Percentiles rank a stretch among this genome's conserved stretches.
phyloP scores from a whole-genome alignment of 2,797 vertebrate species.

The Ceryle rudis region DNA sequence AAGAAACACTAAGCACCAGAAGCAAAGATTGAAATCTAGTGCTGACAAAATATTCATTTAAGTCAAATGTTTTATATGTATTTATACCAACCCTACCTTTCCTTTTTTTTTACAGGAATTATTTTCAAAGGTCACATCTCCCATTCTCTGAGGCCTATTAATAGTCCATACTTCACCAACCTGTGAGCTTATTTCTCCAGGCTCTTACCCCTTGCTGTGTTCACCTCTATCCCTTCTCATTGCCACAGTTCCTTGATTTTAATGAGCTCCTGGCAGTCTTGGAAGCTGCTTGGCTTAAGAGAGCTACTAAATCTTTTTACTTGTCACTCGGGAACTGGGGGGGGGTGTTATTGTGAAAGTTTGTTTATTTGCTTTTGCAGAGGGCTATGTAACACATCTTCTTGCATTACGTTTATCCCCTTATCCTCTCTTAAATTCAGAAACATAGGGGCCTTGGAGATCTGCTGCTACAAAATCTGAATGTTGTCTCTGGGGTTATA shows the following conservation, averaged over 20 bases:
- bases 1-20: neutral
- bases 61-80: neutral
- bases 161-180: neutral
- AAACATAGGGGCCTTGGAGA: neutral
- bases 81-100: neutral
- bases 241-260: conserved; percentile 15
- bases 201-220: neutral
- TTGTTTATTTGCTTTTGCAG: neutral
- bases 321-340: neutral
- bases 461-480: neutral
- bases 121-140: neutral
- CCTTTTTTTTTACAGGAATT: neutral
- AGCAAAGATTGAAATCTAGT: neutral
- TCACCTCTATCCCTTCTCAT: neutral
- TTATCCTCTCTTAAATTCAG: neutral
- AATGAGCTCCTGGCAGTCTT: conserved; percentile 19
- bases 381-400: neutral
- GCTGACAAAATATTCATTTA: neutral
- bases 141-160: neutral
- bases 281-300: neutral
- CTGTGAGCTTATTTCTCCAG: neutral
- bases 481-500: neutral
- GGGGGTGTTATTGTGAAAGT: neutral
- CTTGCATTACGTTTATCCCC: neutral
- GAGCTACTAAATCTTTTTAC: neutral